phyloP scores from a whole-genome alignment of 2,797 vertebrate genomes.

The Pachyuromys duprasi region DNA sequence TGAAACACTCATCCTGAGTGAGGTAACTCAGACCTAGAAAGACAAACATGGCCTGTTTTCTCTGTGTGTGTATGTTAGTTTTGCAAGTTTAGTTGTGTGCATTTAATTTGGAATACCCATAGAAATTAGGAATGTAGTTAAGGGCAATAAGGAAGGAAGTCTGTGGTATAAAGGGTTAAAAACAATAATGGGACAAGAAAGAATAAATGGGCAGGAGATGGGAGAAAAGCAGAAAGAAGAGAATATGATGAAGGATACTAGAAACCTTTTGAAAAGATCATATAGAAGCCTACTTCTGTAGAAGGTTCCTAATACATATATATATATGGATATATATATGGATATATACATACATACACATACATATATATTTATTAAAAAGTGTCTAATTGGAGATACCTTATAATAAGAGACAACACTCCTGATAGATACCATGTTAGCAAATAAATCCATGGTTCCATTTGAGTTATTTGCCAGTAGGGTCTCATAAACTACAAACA shows the following conservation, averaged over 20 bases:
- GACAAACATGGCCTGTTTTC: not conserved
- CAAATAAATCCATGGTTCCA: not conserved
- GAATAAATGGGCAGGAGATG: not conserved
- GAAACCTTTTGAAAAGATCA: not conserved
- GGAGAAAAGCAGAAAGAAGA: not conserved
- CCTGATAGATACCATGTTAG: not conserved
- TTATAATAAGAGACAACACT: not conserved
- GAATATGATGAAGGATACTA: not conserved
- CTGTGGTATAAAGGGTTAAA: not conserved
- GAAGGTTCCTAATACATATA: not conserved
- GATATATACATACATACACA: not conserved
- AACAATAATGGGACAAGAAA: too few relatives aligned
- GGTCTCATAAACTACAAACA: not conserved
- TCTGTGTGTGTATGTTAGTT: not conserved
- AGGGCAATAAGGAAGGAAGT: not conserved
- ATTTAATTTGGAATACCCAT: not conserved
- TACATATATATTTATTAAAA: not conserved
- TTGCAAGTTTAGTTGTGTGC: not conserved
- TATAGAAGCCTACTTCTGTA: not conserved
- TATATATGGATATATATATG: too few relatives aligned
- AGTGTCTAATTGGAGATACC: not conserved
- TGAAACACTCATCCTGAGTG: too few relatives aligned
- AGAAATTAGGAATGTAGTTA: not conserved
- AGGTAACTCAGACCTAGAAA: not conserved
- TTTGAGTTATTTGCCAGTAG: not conserved